A percentile compares a stretch with the other conserved stretches of the same genome.
phyloP scores from a whole-genome alignment of 2,113 vertebrate species.

The Salvelinus fontinalis region DNA sequence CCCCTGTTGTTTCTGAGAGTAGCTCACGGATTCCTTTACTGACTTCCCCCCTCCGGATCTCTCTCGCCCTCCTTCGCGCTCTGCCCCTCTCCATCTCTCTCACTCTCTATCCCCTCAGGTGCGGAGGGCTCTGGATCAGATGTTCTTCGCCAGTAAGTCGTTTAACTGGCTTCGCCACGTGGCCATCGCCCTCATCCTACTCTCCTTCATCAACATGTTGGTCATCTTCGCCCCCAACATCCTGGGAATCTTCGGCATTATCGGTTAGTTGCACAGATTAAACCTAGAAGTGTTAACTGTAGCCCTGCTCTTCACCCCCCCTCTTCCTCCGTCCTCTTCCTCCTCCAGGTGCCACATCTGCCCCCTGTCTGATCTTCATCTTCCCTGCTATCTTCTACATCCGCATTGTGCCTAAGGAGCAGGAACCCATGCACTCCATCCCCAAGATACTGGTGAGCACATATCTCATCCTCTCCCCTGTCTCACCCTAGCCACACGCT shows the following conservation, averaged over 20 bases:
- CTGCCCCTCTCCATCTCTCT: not conserved
- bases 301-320: not conserved
- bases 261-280: conserved; percentile 78
- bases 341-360: conserved; percentile 89
- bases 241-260: conserved; percentile 94
- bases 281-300: not conserved
- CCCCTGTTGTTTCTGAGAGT: not conserved
- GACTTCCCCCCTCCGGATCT: not conserved
- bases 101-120: conserved; percentile 73
- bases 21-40: not conserved
- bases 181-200: conserved; percentile 80
- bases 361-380: conserved; percentile 98
- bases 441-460: conserved; percentile 89
- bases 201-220: conserved; percentile 89
- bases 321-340: not conserved
- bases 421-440: conserved; percentile 83
- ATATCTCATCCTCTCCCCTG: conserved; percentile 6
- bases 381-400: conserved; percentile 98
- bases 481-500: not conserved
- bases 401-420: conserved; percentile 91
- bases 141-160: conserved; percentile 87
- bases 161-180: conserved; percentile 91
- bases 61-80: not conserved
- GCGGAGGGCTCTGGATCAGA: conserved; percentile 92
- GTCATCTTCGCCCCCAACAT: conserved; percentile 98